Base-by-base conservation (phyloP, 1,140 invertebrate species). In the Nixonia krombeini region DNA sequence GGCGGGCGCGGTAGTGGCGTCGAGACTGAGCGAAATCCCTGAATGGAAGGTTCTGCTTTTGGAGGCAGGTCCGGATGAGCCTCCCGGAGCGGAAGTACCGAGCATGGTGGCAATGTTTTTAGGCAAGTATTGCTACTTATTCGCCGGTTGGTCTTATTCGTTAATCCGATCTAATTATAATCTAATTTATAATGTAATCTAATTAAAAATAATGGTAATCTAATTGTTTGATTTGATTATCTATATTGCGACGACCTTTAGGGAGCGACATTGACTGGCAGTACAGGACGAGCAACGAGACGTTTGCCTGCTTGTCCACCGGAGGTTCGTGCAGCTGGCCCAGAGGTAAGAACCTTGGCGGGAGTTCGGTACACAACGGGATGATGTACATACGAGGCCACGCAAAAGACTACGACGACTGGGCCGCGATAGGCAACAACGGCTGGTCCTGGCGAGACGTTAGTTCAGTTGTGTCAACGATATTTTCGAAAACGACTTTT, bases 391-490 rank as follows among this genome's bases (percentile, higher is more conserved):
- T 90, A 57, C 86, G 92, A 28, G 93, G 93, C 0, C 89, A 93
- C 76, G 83, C 90, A 0, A 87, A 82, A 21, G 92, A 94, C 79
- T 94, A 92, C 76, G 88, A 94, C 66, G 83, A 89, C 8, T 94
- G 93, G 93, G 90, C 87, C 1, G 88, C 87, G 0, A 85, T 91
- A 47, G 97, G 97, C 0, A 95, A 94, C 65, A 86, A 86, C 0
- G 94, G 94, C 16, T 99, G 96, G 96, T 89, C 90, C 16, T 98
- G 94, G 85, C 88, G 92, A 10, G 94, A 96, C 3, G 92, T 85
- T 37, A 25, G 15, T 2, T 40, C 2, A 9, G 18, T 16, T 17
- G 12, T 37, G 7, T 37, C 3, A n/a, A 37, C 16, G 7, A 15
- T 13, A 9, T 37, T 9, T 26, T n/a, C n/a, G 25, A 26, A 26